Evolutionary conservation across 2,797 vertebrate species (phyloP), one percentile per base, ranked within the genome.

Genomic region (Silurus lanzhouensis): DNA sequence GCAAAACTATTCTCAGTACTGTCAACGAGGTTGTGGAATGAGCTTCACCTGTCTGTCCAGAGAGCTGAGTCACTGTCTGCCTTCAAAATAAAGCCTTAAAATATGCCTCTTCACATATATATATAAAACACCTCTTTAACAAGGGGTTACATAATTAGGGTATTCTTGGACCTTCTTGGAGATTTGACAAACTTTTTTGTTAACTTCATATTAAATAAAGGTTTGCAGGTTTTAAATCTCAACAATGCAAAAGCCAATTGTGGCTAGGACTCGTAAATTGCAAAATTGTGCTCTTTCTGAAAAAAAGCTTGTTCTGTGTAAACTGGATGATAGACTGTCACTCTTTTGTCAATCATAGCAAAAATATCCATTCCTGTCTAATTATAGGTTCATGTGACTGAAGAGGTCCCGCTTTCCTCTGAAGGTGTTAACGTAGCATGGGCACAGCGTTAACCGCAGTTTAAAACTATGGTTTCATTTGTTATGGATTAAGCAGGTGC

Each of bases 31-130:
- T 48, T 3, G 1, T 2, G 14, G 46, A 52, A 67, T 66, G 46
- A 67, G 66, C n/a, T 81, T 81, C 44, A 66, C 78, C 63, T 81
- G 79, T 81, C 61, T 46, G 77, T 48, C 60, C 20, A 6, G 25
- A 64, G 60, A 48, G 22, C 6, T 79, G 38, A 79, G 38, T 79
- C 77, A 79, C 60, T 46, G 20, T 6, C 38, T 63, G 77, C 22
- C 58, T 63, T n/a, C 38, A 79, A 61, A 48, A 48, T 0, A 4
- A n/a, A 46, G 52, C 13, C 27, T 58, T 9, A 31, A 20, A 77
- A 2, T 19, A 27, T 25, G 38, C 17, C 55, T 78, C 57, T 38
- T 80, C n/a, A 64, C 61, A 38, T 38, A 31, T 31, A 31, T 38
- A 38, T 38, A 38, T 38, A 38, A 3, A 71, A 19, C 3, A 46